phyloP scores from a whole-genome alignment of 2,888 invertebrate genomes.

The Ectemnius cavifrons region DNA sequence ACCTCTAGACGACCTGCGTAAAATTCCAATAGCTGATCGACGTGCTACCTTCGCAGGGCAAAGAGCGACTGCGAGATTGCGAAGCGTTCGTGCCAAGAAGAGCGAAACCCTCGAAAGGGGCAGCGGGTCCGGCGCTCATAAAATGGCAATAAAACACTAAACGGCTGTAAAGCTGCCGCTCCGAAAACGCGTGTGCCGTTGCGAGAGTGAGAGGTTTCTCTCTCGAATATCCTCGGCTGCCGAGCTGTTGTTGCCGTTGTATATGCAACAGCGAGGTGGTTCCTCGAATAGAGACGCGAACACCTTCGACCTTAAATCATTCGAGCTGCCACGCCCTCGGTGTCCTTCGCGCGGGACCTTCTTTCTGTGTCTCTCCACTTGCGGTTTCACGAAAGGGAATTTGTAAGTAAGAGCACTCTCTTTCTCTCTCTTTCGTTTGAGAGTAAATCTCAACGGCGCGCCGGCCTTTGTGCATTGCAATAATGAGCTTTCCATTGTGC shows the following conservation, averaged over 20 bases:
- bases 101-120: too few species aligned
- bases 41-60: too few species aligned
- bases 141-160: slow-evolving; percentile 78
- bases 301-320: slow-evolving; percentile 75
- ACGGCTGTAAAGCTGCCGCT: slow-evolving; percentile 78
- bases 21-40: too few species aligned
- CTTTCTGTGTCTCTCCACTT: not conserved
- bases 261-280: slow-evolving; percentile 23
- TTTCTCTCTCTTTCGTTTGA: too few species aligned
- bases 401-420: too few species aligned
- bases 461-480: too few species aligned
- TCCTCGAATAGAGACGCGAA: slow-evolving; percentile 72
- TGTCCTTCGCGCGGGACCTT: slow-evolving; percentile 36
- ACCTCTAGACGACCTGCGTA: too few species aligned
- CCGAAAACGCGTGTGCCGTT: slow-evolving; percentile 65
- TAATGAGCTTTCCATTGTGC: too few species aligned
- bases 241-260: slow-evolving; percentile 46
- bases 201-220: slow-evolving; percentile 44
- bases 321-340: slow-evolving; percentile 69
- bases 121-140: slow-evolving; percentile 73
- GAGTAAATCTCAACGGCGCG: too few species aligned
- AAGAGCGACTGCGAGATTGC: too few species aligned
- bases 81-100: too few species aligned
- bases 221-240: slow-evolving; percentile 25
- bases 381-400: too few species aligned